Evolutionary conservation across 2,797 vertebrate genomes (phyloP).

Genomic region (Premnoplex brunnescens): DNA sequence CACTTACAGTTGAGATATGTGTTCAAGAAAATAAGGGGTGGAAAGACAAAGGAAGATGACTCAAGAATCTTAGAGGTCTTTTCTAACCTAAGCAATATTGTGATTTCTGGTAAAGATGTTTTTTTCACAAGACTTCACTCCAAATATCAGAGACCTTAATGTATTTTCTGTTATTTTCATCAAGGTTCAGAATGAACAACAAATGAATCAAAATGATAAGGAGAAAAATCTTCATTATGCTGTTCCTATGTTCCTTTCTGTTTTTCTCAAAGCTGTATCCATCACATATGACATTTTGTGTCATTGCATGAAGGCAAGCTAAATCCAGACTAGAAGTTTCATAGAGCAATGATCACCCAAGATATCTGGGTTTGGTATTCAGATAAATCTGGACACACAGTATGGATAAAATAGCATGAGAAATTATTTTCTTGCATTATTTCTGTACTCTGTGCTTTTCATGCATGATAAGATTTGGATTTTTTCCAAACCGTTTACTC

Average conservation of each 20-base stretch:
- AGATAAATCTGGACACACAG: slow-evolving; percentile 12
- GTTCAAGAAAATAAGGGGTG: not conserved
- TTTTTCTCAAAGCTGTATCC: slow-evolving; percentile 10
- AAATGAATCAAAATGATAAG: not conserved
- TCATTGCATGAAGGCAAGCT: not conserved
- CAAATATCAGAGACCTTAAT: not conserved
- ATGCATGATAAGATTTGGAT: slow-evolving; percentile 48
- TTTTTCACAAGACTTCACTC: not conserved
- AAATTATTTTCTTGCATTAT: slow-evolving; percentile 39
- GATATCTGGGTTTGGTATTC: slow-evolving; percentile 24
- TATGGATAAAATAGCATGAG: slow-evolving; percentile 13
- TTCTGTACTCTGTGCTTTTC: slow-evolving; percentile 42
- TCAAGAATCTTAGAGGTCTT: not conserved
- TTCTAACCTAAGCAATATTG: not conserved
- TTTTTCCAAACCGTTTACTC: slow-evolving; percentile 67
- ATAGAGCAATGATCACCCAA: not conserved
- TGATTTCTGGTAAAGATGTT: not conserved
- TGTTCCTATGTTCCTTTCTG: not conserved
- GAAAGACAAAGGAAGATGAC: not conserved
- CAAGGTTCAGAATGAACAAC: not conserved
- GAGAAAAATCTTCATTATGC: not conserved
- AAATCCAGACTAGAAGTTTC: not conserved
- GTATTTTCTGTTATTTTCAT: slow-evolving; percentile 1
- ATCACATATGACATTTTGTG: slow-evolving; percentile 12
- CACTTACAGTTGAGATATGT: not conserved